Percentiles rank a stretch among this genome's conserved stretches.
These are phyloP conservation scores for Enteromius unitaeniatus DNA, from an alignment of 2,797 vertebrate genomes.

Conservation along the genomic window DNA sequence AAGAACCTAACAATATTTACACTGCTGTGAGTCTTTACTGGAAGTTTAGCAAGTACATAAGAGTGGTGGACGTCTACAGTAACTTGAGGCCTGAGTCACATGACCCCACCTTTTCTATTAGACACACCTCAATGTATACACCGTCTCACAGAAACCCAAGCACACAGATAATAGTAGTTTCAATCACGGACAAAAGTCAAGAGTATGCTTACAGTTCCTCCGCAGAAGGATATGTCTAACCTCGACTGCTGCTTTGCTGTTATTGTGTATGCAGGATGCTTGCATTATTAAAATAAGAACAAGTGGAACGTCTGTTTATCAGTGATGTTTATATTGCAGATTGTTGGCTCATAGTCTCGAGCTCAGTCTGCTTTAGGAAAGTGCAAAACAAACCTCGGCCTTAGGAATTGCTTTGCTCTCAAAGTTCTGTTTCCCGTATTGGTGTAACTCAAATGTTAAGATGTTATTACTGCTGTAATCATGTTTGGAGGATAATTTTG, in stretches of 20 bases:
- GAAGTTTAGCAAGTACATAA: constrained; percentile 20
- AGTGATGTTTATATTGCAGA: constrained; percentile 40
- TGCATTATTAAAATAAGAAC: constrained; percentile 29
- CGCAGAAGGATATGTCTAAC: background rate
- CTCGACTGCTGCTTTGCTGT: background rate
- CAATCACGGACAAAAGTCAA: background rate
- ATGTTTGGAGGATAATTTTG: background rate
- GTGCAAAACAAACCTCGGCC: background rate
- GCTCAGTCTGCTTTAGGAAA: constrained; percentile 8
- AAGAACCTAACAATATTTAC: background rate
- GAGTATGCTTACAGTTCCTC: background rate
- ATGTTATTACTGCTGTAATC: constrained; percentile 20
- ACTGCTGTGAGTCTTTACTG: background rate
- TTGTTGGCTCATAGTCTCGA: constrained; percentile 41
- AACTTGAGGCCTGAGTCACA: constrained; percentile 10
- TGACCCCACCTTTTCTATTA: constrained; percentile 6
- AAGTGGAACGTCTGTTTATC: constrained; percentile 42
- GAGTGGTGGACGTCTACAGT: background rate
- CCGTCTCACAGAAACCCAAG: constrained; percentile 3
- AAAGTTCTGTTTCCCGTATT: background rate
- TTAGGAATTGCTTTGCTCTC: background rate
- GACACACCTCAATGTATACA: constrained; percentile 14
- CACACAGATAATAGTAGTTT: background rate
- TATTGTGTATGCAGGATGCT: background rate
- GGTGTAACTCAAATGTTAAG: constrained; percentile 1